Evolutionary conservation across 2,797 vertebrate genomes (phyloP).

Genomic region (Sparus aurata): DNA sequence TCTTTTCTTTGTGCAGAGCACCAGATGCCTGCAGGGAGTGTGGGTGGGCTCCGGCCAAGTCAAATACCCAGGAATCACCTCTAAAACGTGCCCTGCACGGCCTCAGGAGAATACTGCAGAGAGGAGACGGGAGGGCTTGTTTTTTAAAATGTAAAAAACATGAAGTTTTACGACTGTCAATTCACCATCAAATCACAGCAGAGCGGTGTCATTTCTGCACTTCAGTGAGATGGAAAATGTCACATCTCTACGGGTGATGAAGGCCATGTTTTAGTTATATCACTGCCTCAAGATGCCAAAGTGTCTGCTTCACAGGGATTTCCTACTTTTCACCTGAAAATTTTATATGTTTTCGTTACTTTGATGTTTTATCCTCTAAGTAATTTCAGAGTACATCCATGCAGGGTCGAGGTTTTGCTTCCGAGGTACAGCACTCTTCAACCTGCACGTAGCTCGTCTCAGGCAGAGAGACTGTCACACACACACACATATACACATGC

Average conservation of each 20-base stretch:
- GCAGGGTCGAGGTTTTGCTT: background rate
- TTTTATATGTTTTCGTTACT: background rate
- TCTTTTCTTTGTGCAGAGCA: slow-evolving; percentile 40
- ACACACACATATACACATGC: background rate
- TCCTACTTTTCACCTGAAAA: slow-evolving; percentile 6
- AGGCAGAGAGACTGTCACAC: background rate
- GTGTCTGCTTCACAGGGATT: background rate
- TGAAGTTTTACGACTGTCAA: slow-evolving; percentile 17
- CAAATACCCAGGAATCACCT: slow-evolving; percentile 63
- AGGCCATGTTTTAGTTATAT: background rate
- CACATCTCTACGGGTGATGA: slow-evolving; percentile 7
- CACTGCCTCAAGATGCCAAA: background rate
- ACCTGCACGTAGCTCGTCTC: background rate
- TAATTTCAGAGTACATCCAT: background rate
- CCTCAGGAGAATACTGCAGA: slow-evolving; percentile 48
- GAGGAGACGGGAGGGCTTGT: background rate
- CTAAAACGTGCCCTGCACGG: slow-evolving; percentile 56
- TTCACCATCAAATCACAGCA: slow-evolving; percentile 1
- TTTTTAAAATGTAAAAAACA: background rate
- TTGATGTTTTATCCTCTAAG: background rate
- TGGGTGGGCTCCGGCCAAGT: slow-evolving; percentile 39
- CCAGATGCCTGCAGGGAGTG: slow-evolving; percentile 51
- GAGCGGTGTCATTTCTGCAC: background rate
- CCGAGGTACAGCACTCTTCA: background rate
- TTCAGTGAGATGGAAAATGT: background rate